phyloP scores from a whole-genome alignment of 2,113 vertebrate genomes.

The Alectura lathami region DNA sequence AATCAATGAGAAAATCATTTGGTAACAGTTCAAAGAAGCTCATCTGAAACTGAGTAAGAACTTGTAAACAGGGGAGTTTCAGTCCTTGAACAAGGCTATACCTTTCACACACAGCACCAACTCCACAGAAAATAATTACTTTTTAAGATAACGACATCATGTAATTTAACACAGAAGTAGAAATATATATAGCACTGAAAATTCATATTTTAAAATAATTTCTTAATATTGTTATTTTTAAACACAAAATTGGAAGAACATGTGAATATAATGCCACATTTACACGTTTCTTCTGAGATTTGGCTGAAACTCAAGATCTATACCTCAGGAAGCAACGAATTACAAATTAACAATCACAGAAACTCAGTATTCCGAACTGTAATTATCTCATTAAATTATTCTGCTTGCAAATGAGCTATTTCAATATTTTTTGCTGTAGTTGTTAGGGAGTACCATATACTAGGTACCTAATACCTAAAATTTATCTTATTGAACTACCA shows the following conservation, averaged over 20 bases:
- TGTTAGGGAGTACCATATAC: not conserved
- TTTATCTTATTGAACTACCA: not conserved
- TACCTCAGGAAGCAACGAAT: not conserved
- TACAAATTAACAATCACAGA: not conserved
- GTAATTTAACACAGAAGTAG: not conserved
- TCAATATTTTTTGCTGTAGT: not conserved
- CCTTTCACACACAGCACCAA: not conserved
- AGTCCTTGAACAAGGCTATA: not conserved
- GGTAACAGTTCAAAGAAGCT: not conserved
- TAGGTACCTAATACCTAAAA: not conserved
- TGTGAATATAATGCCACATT: not conserved
- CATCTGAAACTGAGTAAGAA: not conserved
- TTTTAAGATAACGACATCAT: not conserved
- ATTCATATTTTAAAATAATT: not conserved
- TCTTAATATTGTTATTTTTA: not conserved
- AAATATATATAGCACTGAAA: not conserved
- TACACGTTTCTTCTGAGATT: not conserved
- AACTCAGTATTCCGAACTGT: not conserved
- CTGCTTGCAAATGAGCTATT: not conserved
- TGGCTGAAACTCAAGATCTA: not conserved
- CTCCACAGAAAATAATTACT: not conserved
- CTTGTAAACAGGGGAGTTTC: not conserved
- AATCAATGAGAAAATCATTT: not conserved
- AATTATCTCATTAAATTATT: rapidly evolving
- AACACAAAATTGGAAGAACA: not conserved